phyloP scores from a whole-genome alignment of 2,113 vertebrate genomes.

The Aptenodytes forsteri region DNA sequence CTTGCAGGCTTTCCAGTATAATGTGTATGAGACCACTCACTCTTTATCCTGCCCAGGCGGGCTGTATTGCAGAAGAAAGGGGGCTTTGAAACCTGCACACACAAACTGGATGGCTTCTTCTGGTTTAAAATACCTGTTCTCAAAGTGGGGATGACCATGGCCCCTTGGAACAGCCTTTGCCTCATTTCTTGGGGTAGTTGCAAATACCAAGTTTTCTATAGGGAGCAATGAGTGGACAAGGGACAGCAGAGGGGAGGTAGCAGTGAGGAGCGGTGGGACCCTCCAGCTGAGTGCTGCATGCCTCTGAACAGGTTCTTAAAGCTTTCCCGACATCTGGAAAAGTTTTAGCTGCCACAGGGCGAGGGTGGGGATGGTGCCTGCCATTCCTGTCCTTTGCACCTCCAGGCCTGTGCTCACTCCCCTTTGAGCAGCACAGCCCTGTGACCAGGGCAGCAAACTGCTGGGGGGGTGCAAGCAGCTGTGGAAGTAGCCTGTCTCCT shows the following conservation, averaged over 20 bases:
- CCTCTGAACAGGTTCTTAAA: background rate
- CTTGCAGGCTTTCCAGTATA: background rate
- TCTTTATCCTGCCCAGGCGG: background rate
- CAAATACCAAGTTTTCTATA: background rate
- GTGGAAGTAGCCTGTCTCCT: background rate
- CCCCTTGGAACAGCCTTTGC: background rate
- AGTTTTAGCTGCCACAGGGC: background rate
- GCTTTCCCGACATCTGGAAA: background rate
- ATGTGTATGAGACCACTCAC: background rate
- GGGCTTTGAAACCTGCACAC: background rate
- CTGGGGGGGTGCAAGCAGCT: background rate
- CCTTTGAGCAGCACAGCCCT: background rate
- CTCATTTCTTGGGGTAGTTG: background rate
- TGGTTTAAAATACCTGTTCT: background rate
- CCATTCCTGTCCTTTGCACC: background rate
- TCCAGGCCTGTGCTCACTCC: background rate
- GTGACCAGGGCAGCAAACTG: background rate
- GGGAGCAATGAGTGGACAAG: background rate
- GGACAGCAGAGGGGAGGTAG: background rate
- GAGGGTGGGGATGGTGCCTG: background rate
- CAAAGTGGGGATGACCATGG: rapidly evolving
- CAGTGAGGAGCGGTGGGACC: background rate
- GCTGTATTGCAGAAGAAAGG: background rate
- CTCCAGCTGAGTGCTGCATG: background rate
- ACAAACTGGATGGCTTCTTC: background rate